Evolutionary conservation across 2,888 invertebrate species (phyloP).

Genomic region (Pyrochroa serraticornis): DNA sequence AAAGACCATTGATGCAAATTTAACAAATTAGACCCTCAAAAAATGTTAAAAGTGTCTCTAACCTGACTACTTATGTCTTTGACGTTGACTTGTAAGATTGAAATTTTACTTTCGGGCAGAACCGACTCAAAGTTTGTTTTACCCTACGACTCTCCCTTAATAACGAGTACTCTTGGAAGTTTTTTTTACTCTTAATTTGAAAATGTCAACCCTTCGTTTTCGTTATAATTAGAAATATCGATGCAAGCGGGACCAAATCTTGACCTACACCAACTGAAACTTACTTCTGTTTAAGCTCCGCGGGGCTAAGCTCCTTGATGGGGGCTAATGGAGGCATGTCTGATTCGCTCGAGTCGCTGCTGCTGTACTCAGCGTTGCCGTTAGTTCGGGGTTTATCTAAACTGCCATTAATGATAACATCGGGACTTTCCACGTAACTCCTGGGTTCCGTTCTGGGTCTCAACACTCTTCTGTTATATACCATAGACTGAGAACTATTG

Average conservation of each 20-base stretch:
- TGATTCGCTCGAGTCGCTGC: constrained; percentile 72
- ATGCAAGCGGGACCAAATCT: background rate
- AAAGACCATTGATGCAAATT: too few species aligned
- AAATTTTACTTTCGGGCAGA: too few species aligned
- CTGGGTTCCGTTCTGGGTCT: constrained; percentile 83
- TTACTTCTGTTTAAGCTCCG: constrained; percentile 55
- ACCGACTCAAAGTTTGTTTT: too few species aligned
- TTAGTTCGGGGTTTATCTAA: constrained; percentile 59
- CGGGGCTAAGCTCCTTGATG: constrained; percentile 65
- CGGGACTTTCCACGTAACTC: constrained; percentile 85
- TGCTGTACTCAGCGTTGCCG: constrained; percentile 61
- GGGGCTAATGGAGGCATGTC: constrained; percentile 75
- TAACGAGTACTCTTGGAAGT: too few species aligned
- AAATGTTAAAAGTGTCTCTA: too few species aligned
- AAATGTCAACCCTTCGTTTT: too few species aligned
- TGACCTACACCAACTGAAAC: background rate
- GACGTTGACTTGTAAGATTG: too few species aligned
- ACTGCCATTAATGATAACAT: constrained; percentile 53
- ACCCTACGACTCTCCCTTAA: too few species aligned
- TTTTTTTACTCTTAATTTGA: too few species aligned
- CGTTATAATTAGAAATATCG: too few species aligned
- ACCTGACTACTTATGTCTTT: too few species aligned
- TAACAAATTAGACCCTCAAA: too few species aligned
- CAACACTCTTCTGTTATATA: constrained; percentile 67
- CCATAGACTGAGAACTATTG: constrained; percentile 39